Base-by-base conservation (phyloP, 2,888 invertebrate species). In the Agonopterix arenella region DNA sequence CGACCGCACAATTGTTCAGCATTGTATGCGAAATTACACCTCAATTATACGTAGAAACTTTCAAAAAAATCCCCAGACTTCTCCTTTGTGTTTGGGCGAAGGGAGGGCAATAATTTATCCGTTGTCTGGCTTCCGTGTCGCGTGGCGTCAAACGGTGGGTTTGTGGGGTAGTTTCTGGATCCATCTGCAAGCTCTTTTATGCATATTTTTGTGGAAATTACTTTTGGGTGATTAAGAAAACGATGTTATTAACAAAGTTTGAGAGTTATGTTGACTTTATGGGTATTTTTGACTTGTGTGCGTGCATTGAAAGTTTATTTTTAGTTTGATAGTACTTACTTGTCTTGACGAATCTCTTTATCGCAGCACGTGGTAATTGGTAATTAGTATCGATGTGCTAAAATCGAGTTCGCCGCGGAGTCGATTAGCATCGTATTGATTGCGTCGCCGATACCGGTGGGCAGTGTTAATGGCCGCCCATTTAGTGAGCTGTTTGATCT, bases 331-430 rank as follows among this genome's bases (percentile, higher is more conserved):
- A 45, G 13, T 46, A 41, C 28, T 28, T 47, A 43, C 44, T 44
- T 38, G 51, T 55, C 57, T 58, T 64, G 58, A 55, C 55, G 59
- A 70, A 72, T 73, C 64, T 70, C 64, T 73, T 52, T 67, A 71
- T 73, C 62, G 64, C 57, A 62, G 60, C 64, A 60, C 66, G 70
- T 74, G 70, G 71, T 80, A 78, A 80, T 84, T 80, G 77, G 73
- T 77, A 64, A 79, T 85, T 84, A 84, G 80, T 77, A 78, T 65
- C 67, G 70, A 80, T 65, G 78, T 81, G 84, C 82, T 84, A 82
- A 85, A 83, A 84, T 75, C 61, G 64, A 76, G 69, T 78, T 68
- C 65, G 68, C 72, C 60, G 70, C 60, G 60, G 66, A 65, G 65
- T 76, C 78, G 75, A 79, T 82, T 80, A 81, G 76, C 77, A 67